A percentile compares a stretch with the other conserved stretches of the same genome.
phyloP scores from a whole-genome alignment of 2,888 invertebrate species.

The Lampropteryx suffumata region DNA sequence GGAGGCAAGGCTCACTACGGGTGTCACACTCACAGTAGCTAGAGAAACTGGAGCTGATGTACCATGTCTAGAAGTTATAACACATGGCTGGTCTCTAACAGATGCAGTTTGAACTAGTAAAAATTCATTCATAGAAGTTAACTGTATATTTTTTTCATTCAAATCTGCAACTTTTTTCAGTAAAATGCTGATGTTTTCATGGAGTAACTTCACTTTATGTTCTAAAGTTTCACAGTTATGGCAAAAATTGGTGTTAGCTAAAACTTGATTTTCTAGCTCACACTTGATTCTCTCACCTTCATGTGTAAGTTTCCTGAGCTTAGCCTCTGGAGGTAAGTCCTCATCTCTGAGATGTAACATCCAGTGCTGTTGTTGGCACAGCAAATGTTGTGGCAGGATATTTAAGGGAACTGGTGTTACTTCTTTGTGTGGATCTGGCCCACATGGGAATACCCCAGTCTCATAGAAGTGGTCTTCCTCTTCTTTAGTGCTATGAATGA shows the following conservation, averaged over 20 bases:
- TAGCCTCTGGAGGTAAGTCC: constrained; percentile 71
- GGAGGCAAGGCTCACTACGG: constrained; percentile 72
- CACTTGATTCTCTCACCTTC: constrained; percentile 46
- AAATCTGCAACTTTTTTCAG: constrained; percentile 72
- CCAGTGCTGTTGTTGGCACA: constrained; percentile 49
- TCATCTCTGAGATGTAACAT: constrained; percentile 61
- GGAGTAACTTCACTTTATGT: constrained; percentile 70
- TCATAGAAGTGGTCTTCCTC: constrained; percentile 87
- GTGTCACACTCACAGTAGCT: constrained; percentile 77
- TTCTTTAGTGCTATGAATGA: constrained; percentile 86
- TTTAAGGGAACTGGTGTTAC: constrained; percentile 38
- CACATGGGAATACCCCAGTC: constrained; percentile 82
- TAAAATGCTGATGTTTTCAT: constrained; percentile 77
- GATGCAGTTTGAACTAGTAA: constrained; percentile 71
- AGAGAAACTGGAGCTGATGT: constrained; percentile 74
- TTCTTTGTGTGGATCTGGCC: constrained; percentile 54
- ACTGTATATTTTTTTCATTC: constrained; percentile 72
- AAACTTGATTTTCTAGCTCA: constrained; percentile 58
- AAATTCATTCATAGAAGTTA: constrained; percentile 79
- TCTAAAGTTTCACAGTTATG: constrained; percentile 67
- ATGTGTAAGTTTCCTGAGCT: constrained; percentile 64
- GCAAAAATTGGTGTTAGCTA: constrained; percentile 55
- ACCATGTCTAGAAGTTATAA: constrained; percentile 75
- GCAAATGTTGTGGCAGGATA: constrained; percentile 48
- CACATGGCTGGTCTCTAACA: constrained; percentile 72